Evolutionary conservation across 1,140 invertebrate species (phyloP), one percentile per base, ranked within the genome.

Genomic region (Trichonephila clavata): DNA sequence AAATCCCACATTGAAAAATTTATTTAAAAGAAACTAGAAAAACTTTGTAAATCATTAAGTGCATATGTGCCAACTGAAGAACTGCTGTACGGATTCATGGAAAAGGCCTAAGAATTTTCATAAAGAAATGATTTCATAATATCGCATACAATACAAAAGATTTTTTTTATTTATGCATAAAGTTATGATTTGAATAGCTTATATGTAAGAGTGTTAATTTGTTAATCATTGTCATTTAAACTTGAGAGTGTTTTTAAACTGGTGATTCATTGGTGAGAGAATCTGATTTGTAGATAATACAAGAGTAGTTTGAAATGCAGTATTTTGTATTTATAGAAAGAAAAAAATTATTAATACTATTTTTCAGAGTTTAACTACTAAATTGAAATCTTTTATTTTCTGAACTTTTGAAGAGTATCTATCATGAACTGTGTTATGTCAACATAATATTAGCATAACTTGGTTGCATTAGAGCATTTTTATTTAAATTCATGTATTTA

Each of bases 1-100:
- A 24, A 60, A 60, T 89, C 20, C 57, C 39, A 59, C 50, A 20
- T 57, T 77, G 21, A 24, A 77, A 57, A 71, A 77, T 77, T 77
- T 57, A 57, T 89, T 81, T 60, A 80, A 59, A 57, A 43, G 27
- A 50, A 81, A n/a, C 18, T 50, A 83, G 61, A 87, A 50, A 84
- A 50, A 87, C 59, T 90, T 80, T 81, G 71, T 90, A 90, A 90
- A 80, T 92, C 90, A 57, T 43, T 83, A 92, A 92, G 90, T 92
- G 59, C 63, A 92, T 84, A 92, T 84, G 90, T 92, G 90, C 90
- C 90, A 92, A 92, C 81, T 92, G 80, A 83, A 61, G 86, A 83
- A 83, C 86, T 87, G 61, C 59, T 63, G 71, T 80, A 90, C 13
- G 59, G 57, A 32, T 80, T 87, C 32, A 57, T 63, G 86, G 50